Conservation (phyloP, 2,113 vertebrate genomes). For the Azemiops feae region DNA sequence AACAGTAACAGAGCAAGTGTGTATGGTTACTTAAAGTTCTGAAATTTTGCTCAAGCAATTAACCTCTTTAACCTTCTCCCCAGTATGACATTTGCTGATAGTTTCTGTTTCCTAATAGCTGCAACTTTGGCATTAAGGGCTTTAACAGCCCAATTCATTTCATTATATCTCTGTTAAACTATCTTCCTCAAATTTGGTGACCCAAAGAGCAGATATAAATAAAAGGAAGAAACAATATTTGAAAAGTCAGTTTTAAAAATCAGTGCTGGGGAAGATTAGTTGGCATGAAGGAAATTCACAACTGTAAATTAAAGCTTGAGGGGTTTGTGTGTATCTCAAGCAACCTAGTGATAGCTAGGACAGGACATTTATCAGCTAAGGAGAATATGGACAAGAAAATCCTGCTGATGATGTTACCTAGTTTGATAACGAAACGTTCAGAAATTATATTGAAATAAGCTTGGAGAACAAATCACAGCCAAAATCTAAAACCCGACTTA, state of each 20-base stretch:
- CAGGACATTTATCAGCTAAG: too few species aligned
- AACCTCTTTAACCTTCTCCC: conserved; percentile 57
- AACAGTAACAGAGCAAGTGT: conserved; percentile 26
- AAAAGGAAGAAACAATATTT: conserved; percentile 58
- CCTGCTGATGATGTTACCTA: too few species aligned
- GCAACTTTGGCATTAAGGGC: conserved; percentile 37
- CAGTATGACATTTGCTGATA: conserved; percentile 28
- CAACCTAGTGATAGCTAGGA: too few species aligned
- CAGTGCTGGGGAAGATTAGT: neutral
- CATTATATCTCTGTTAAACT: conserved; percentile 35
- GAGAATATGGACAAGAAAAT: too few species aligned
- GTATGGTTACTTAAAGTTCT: conserved; percentile 16
- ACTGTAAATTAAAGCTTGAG: conserved; percentile 15
- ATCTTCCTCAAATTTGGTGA: conserved; percentile 54
- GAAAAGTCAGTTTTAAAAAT: conserved; percentile 63
- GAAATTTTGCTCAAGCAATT: conserved; percentile 53
- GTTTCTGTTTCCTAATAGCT: conserved; percentile 38
- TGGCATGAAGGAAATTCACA: conserved; percentile 24
- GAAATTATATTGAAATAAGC: too few species aligned
- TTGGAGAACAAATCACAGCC: too few species aligned
- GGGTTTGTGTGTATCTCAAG: too few species aligned
- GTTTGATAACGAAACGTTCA: too few species aligned
- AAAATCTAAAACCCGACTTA: too few species aligned
- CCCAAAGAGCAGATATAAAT: conserved; percentile 40
- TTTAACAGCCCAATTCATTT: conserved; percentile 37